Base-by-base conservation (phyloP, 1,140 invertebrate genomes). In the Saxidomus purpurata region DNA sequence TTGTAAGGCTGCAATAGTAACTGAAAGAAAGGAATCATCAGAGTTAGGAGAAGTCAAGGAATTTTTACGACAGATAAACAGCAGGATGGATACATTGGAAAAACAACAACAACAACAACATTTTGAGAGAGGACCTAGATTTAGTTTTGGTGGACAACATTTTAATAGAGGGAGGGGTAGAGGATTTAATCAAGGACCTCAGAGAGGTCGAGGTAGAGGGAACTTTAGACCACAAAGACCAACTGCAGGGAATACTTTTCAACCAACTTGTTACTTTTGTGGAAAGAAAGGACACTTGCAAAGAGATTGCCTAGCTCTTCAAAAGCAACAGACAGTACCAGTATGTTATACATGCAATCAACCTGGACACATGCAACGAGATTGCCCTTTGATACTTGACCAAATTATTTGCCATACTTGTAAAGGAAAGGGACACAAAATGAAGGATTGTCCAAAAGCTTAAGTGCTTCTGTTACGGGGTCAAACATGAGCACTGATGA, bases 391-490 rank as follows among this genome's bases (percentile, higher is more conserved):
- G 19, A n/a, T 83, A 28, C n/a, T 69, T 15, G 11, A 15, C 9
- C 6, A 63, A 6, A 25, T 83, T 1, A 36, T n/a, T 4, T 83
- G 81, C 25, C n/a, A 22, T 47, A 28, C 1, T 8, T 83, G 81
- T 22, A 83, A 83, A 0, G 81, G 49, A 34, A 83, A 83, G 40
- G 81, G 81, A 69, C 81, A 83, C 22, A 43, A 34, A 17, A 3
- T 8, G 22, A 83, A 49, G 17, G 40, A 83, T 25, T 83, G 81
- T 61, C 82, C 67, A 85, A 85, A 85, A 40, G 0, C 0, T n/a
- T 85, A 71, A 74, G 82, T 85, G 82, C n/a, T n/a, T 67, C 25
- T 25, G 63, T 85, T 25, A 55, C 13, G 38, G 82, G 82, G 31
- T 85, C 82, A 11, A 52, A 85, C 67, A 25, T 9, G 4, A 67